phyloP scores from a whole-genome alignment of 2,113 vertebrate genomes.

The Nesoenas mayeri region DNA sequence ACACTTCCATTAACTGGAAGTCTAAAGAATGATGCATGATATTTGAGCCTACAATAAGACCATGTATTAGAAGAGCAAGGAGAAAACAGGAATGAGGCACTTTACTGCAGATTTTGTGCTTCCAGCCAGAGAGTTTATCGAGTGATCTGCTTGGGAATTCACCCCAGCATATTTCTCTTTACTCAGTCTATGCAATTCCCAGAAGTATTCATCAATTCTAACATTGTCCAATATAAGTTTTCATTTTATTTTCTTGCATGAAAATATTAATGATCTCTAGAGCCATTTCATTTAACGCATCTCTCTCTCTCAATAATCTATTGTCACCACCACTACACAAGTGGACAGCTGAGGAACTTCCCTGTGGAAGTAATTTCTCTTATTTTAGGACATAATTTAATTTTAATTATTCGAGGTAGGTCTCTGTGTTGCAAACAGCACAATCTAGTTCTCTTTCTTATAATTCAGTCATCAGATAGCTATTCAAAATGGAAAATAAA shows the following conservation, averaged over 20 bases:
- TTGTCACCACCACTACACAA: not conserved
- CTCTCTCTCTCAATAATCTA: not conserved
- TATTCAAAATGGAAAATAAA: not conserved
- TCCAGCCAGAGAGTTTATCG: not conserved
- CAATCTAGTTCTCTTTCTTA: not conserved
- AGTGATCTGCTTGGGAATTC: not conserved
- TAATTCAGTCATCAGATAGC: not conserved
- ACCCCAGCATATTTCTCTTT: not conserved
- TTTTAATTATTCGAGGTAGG: not conserved
- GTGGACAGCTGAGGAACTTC: not conserved
- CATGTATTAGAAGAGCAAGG: not conserved
- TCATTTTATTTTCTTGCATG: not conserved
- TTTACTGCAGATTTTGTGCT: not conserved
- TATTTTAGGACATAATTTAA: not conserved
- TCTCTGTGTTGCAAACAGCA: not conserved
- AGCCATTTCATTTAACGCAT: not conserved
- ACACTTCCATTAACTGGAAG: not conserved
- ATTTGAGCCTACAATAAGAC: not conserved
- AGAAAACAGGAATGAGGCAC: not conserved
- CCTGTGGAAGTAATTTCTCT: not conserved
- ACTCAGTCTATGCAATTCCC: not conserved
- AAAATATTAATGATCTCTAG: not conserved
- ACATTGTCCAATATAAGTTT: not conserved
- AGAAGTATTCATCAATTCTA: not conserved
- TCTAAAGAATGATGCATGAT: not conserved